Base-by-base conservation (phyloP, 2,113 vertebrate genomes). In the Corvus cornix region DNA sequence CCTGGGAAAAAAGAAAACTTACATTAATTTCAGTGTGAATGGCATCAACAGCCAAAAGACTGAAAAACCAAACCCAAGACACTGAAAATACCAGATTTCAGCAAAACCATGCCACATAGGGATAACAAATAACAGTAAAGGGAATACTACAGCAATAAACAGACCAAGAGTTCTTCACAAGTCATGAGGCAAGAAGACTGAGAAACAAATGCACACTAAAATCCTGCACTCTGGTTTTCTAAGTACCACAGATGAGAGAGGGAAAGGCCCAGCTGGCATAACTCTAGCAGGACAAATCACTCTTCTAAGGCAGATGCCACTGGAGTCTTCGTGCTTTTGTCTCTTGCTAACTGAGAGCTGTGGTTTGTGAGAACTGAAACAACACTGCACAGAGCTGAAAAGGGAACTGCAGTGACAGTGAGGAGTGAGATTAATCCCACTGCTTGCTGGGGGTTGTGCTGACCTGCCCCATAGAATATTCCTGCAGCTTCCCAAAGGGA, bases 401-500 rank as follows among this genome's bases (percentile, higher is more conserved):
- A 27, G 20, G 33, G 58, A 84, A 7, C 16, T 46, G 52, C 28
- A 59, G 55, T 5, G 27, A 15, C 51, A 37, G 4, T 5, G 51
- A 31, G 44, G 9, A 51, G 30, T 1, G 35, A 33, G 0, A 0
- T 8, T 16, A 15, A 18, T 35, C 24, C 26, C 2, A 0, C 22
- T 31, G 39, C 49, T 48, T 6, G 5, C 23, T 18, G 21, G 18
- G 41, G 20, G 5, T 9, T 52, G 41, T 17, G 49, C 33, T 62
- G 22, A 21, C 46, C 30, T 81, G 48, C 33, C 37, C 37, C 46
- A 4, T 0, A 5, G 44, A 21, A 30, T 19, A 33, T 5, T 58
- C 35, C 68, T 4, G 0, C 31, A 60, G 30, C 35, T 60, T 20
- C 70, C 41, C 78, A 58, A 19, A 39, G 39, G 22, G 24, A 78